These are phyloP conservation scores for Telenomus remus DNA, from an alignment of 1,140 invertebrate genomes.

Conservation along the genomic window DNA sequence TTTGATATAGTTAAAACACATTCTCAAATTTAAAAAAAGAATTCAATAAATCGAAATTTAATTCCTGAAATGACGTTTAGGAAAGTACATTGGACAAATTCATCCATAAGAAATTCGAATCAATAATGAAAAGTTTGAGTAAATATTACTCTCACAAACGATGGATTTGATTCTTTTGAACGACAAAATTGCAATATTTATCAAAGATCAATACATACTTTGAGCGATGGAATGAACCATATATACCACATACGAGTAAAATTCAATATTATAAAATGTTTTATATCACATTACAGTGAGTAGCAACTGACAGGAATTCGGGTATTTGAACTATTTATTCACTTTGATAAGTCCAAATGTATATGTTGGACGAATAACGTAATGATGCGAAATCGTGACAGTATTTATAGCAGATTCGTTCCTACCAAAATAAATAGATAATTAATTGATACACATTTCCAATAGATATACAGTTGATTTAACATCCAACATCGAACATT, in stretches of 20 bases:
- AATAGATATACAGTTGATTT: no score
- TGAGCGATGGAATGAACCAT: conserved; percentile 23
- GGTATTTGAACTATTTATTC: conserved; percentile 17
- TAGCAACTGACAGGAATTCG: conserved; percentile 10
- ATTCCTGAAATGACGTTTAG: no score
- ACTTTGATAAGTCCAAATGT: conserved; percentile 6
- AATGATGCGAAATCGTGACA: background rate
- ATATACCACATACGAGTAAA: background rate
- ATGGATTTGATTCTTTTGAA: conserved; percentile 33
- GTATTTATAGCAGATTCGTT: conserved; percentile 9
- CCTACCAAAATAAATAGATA: no score
- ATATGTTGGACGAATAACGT: background rate
- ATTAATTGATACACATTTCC: no score
- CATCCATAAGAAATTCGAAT: no score
- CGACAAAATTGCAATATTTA: conserved; percentile 23
- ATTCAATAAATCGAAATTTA: no score
- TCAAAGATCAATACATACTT: conserved; percentile 40
- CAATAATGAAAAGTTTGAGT: conserved; percentile 12
- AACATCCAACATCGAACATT: no score
- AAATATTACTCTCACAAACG: conserved; percentile 15
- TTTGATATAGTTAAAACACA: no score
- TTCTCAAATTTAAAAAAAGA: no score
- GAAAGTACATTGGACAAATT: no score
- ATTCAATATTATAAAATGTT: conserved; percentile 13
- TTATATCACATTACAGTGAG: conserved; percentile 11